These are phyloP conservation scores for Strix uralensis DNA, from an alignment of 2,113 vertebrate species.

Conservation along the genomic window DNA sequence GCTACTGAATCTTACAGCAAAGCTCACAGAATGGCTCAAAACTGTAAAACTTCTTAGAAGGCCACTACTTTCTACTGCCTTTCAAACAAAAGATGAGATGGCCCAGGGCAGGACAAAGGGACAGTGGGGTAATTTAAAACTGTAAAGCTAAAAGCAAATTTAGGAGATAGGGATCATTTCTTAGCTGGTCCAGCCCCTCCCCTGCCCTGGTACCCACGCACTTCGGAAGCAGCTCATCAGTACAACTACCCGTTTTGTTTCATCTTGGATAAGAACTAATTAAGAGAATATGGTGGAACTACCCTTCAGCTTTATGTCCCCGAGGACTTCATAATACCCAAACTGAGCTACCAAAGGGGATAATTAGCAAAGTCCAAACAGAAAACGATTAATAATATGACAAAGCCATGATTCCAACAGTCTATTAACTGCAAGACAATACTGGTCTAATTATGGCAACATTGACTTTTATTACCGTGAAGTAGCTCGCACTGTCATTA, in stretches of 20 bases:
- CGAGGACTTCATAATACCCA: constrained; percentile 29
- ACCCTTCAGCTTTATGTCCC: constrained; percentile 34
- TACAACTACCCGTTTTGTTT: not conserved
- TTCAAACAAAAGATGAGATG: not conserved
- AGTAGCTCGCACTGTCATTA: constrained; percentile 49
- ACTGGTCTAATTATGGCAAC: constrained; percentile 64
- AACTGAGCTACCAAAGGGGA: constrained; percentile 57
- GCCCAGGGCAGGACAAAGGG: not conserved
- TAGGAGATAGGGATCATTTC: not conserved
- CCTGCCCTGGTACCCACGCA: accelerated
- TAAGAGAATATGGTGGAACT: constrained; percentile 33
- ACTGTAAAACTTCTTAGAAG: not conserved
- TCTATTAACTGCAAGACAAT: constrained; percentile 60
- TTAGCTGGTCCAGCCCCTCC: not conserved
- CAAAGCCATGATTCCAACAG: constrained; percentile 61
- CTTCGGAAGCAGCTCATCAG: not conserved
- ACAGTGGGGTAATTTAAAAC: not conserved
- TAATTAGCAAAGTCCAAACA: constrained; percentile 76
- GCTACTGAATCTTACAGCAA: not conserved
- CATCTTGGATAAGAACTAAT: constrained; percentile 40
- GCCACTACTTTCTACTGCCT: not conserved
- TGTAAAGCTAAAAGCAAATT: not conserved
- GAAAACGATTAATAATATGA: constrained; percentile 66
- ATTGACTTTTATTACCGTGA: constrained; percentile 54
- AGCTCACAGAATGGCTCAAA: not conserved